A percentile compares a stretch with the other conserved stretches of the same genome.
Evolutionary conservation across 2,888 invertebrate genomes (phyloP).

Genomic region (Acanthosepion esculentum): DNA sequence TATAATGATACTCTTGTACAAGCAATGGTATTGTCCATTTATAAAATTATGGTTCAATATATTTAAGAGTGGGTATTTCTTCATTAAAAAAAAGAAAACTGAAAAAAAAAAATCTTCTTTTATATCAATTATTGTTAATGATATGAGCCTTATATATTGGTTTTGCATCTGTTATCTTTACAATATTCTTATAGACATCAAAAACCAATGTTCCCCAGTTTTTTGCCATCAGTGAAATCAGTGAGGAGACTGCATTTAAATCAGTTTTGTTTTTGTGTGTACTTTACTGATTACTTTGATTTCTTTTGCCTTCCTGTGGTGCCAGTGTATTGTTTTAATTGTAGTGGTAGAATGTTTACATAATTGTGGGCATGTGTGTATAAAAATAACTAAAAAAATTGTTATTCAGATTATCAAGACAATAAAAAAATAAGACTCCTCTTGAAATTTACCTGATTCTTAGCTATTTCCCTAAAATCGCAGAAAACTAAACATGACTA

Average conservation of each 20-base stretch:
- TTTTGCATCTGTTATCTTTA: too few relatives aligned
- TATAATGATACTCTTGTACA: too few relatives aligned
- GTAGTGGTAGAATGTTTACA: neutral
- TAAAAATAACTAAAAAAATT: neutral
- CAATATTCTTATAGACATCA: too few relatives aligned
- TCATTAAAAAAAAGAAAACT: too few relatives aligned
- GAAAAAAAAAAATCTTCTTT: too few relatives aligned
- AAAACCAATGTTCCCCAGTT: neutral
- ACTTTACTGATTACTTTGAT: neutral
- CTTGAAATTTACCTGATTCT: neutral
- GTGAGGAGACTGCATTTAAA: neutral
- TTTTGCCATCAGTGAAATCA: neutral
- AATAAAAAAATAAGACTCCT: neutral
- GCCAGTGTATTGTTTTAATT: neutral
- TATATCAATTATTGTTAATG: too few relatives aligned
- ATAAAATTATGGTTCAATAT: too few relatives aligned
- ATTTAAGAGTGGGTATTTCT: too few relatives aligned
- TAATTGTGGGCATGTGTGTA: neutral
- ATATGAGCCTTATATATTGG: too few relatives aligned
- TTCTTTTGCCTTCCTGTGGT: neutral
- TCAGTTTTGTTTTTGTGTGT: neutral
- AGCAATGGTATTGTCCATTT: too few relatives aligned
- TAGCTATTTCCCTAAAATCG: too few relatives aligned
- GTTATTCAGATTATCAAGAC: constrained; percentile 33
- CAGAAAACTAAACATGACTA: neutral